Evolutionary conservation across 2,113 vertebrate species (phyloP), one percentile per base, ranked within the genome.

Genomic region (Plectropomus leopardus): DNA sequence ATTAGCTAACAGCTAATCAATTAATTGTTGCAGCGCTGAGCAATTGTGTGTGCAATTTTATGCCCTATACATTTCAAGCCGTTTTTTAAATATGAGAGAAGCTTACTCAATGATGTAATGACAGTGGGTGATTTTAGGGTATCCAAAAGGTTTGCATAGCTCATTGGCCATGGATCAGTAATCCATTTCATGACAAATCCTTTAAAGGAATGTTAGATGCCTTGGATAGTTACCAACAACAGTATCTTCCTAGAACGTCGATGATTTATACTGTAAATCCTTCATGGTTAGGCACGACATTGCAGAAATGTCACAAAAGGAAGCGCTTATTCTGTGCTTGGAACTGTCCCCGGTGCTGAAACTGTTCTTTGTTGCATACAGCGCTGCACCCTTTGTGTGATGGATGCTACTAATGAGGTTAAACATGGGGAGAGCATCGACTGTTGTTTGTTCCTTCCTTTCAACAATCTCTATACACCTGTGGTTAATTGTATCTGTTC

Each of bases 321-420:
- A 51, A 26, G 7, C 11, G 13, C 9, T 57, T 17, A 8, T 16
- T 34, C 21, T n/a, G 54, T 67, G 0, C 3, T 7, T 11, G 24
- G 85, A 79, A 72, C 87, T 90, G 76, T 89, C 80, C 84, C 65
- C 36, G 84, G 87, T 92, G 83, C 90, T 89, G 83, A 89, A 83
- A 67, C 19, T 13, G 14, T 15, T 4, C 17, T 28, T 42, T 15
- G 24, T 17, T n/a, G 10, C 26, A 47, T 17, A 1, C 63, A 1
- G 1, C 16, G 19, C 48, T 77, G 32, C 34, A 54, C 13, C 26
- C 3, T 32, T 36, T 14, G 40, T 47, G 30, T 54, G 42, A 36
- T 1, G 4, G 23, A 21, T 1, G 10, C 9, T 44, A 8, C 4
- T 30, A 7, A 45, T 65, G 48, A 44, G 16, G 11, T 55, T 23